These are phyloP conservation scores for Zoanthus sansibaricus DNA, from an alignment of 92 coral and sea anemone species.

Conservation along the genomic window DNA sequence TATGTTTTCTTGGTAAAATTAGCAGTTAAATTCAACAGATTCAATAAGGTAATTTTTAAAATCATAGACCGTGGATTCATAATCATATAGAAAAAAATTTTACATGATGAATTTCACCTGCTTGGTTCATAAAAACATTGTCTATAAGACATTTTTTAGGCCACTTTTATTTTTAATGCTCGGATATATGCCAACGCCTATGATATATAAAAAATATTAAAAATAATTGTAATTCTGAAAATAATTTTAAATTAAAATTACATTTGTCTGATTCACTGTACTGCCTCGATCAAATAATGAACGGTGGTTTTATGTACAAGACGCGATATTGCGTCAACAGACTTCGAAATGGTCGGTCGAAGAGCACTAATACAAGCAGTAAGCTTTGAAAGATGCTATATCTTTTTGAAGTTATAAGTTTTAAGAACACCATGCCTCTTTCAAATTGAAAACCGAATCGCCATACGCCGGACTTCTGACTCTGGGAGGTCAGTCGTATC, in stretches of 20 bases:
- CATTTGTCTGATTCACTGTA: neutral
- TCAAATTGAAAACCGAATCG: neutral
- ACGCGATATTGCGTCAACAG: neutral
- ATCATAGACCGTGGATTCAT: too few species aligned
- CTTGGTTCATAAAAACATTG: too few species aligned
- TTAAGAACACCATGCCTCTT: neutral
- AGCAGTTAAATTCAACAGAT: too few species aligned
- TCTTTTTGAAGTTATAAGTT: neutral
- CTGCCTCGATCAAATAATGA: neutral
- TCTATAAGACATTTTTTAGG: too few species aligned
- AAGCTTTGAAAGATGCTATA: neutral
- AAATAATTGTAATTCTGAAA: neutral
- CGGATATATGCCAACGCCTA: neutral
- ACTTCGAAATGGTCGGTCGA: slow-evolving; percentile 2
- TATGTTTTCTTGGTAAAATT: too few species aligned
- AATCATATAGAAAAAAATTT: too few species aligned
- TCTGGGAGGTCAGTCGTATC: neutral
- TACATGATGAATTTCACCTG: too few species aligned
- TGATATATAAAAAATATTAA: neutral
- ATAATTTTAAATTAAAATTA: slow-evolving; percentile 21
- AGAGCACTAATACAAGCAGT: neutral
- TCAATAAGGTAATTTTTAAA: too few species aligned
- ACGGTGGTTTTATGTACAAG: neutral
- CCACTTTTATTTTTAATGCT: neutral
- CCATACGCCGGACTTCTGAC: neutral